These are phyloP conservation scores for Euproctis similis DNA, from an alignment of 2,888 invertebrate genomes.

Conservation along the genomic window DNA sequence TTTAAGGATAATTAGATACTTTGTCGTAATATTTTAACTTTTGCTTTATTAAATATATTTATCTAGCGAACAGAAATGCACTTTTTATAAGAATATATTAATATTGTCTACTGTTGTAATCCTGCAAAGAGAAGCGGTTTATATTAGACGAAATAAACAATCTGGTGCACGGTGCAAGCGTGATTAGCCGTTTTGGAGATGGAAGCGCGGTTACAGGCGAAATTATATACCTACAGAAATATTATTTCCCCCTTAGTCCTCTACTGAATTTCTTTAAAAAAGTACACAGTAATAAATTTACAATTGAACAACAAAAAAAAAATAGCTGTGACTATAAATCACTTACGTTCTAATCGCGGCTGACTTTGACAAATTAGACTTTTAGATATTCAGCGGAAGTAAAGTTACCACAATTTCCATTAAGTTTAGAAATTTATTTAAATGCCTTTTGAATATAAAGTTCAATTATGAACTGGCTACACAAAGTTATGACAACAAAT, in stretches of 20 bases:
- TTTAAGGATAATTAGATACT: too few relatives aligned
- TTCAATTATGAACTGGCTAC: constrained; percentile 3
- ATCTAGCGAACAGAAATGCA: not conserved
- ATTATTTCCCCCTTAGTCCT: too few relatives aligned
- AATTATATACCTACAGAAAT: too few relatives aligned
- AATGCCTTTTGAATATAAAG: constrained; percentile 4
- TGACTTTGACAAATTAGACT: constrained; percentile 10
- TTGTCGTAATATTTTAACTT: too few relatives aligned
- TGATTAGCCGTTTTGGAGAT: constrained; percentile 18
- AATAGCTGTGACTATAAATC: constrained; percentile 7
- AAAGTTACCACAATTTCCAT: constrained; percentile 6
- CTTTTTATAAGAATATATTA: constrained; percentile 1
- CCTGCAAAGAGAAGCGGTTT: constrained; percentile 23
- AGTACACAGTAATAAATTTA: constrained; percentile 1
- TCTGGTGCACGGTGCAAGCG: constrained; percentile 30
- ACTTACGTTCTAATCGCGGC: constrained; percentile 5
- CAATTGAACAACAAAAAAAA: constrained; percentile 3
- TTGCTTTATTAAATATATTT: too few relatives aligned
- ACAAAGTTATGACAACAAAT: not conserved
- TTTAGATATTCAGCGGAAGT: constrained; percentile 6
- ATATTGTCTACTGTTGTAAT: constrained; percentile 6
- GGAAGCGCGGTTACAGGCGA: constrained; percentile 15
- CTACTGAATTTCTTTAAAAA: not conserved
- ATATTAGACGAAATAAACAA: constrained; percentile 15
- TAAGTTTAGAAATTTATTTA: constrained; percentile 1